phyloP scores from a whole-genome alignment of 2,797 vertebrate genomes.

The Sebastes hubbsi region DNA sequence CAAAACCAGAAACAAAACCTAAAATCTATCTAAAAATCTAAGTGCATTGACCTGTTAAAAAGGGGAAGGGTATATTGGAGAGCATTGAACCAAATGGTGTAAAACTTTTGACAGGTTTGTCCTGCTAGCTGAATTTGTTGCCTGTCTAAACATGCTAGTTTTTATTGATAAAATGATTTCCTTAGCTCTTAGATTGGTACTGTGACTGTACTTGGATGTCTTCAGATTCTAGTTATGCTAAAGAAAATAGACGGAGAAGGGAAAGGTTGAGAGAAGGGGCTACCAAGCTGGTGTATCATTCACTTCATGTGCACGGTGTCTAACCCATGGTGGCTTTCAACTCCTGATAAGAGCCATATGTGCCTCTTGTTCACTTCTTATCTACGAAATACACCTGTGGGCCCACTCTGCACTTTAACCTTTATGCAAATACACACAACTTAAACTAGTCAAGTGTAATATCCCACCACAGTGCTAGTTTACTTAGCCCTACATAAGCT shows the following conservation, averaged over 20 bases:
- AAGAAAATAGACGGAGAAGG: neutral
- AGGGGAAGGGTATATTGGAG: neutral
- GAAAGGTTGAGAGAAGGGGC: neutral
- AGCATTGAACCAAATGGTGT: neutral
- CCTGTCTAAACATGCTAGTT: neutral
- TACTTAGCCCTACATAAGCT: neutral
- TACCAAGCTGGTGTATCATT: neutral
- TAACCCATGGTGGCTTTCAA: slow-evolving; percentile 9
- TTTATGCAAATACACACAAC: slow-evolving; percentile 37
- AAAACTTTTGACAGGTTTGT: neutral
- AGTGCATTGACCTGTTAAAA: neutral
- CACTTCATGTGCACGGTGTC: neutral
- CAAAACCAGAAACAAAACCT: neutral
- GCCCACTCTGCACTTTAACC: slow-evolving; percentile 40
- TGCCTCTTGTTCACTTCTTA: slow-evolving; percentile 43
- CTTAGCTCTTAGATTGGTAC: neutral
- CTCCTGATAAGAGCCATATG: slow-evolving; percentile 44
- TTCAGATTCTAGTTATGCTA: neutral
- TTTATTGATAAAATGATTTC: neutral
- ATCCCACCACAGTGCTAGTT: slow-evolving; percentile 1
- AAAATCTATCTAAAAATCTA: neutral
- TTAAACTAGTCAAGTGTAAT: neutral
- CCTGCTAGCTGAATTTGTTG: neutral
- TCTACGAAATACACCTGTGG: slow-evolving; percentile 50
- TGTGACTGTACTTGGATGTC: neutral